These are phyloP conservation scores for Meloidogyne hapla DNA, from an alignment of 1,140 invertebrate species.

Conservation along the genomic window DNA sequence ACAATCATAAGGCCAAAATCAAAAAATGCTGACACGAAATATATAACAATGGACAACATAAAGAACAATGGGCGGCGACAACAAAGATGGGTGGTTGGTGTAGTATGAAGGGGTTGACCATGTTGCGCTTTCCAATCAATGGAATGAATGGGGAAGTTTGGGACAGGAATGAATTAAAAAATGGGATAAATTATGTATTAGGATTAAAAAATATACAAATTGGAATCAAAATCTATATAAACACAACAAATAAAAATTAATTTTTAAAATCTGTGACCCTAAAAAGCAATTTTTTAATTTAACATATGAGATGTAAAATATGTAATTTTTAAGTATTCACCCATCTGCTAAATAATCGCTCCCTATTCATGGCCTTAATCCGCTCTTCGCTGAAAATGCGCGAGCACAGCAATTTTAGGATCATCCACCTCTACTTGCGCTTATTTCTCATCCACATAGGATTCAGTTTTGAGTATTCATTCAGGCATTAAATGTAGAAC, in stretches of 20 bases:
- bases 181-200: neutral
- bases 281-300: neutral
- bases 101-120: neutral
- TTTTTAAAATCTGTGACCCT: neutral
- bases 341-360: neutral
- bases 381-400: neutral
- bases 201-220: neutral
- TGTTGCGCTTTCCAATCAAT: slow-evolving; percentile 21
- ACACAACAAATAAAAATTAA: neutral
- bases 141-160: slow-evolving; percentile 14
- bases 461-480: neutral
- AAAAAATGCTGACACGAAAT: slow-evolving; percentile 1
- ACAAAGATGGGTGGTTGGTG: neutral
- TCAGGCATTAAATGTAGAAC: neutral
- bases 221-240: too few relatives aligned
- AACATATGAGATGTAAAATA: neutral
- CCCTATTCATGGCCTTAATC: neutral
- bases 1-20: neutral
- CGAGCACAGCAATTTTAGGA: neutral
- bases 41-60: slow-evolving; percentile 3
- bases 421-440: neutral
- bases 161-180: slow-evolving; percentile 1
- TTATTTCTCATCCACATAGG: neutral
- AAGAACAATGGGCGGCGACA: neutral
- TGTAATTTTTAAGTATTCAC: neutral